Base-by-base conservation (phyloP, 2,888 invertebrate genomes). In the Reticulitermes lucifugus region DNA sequence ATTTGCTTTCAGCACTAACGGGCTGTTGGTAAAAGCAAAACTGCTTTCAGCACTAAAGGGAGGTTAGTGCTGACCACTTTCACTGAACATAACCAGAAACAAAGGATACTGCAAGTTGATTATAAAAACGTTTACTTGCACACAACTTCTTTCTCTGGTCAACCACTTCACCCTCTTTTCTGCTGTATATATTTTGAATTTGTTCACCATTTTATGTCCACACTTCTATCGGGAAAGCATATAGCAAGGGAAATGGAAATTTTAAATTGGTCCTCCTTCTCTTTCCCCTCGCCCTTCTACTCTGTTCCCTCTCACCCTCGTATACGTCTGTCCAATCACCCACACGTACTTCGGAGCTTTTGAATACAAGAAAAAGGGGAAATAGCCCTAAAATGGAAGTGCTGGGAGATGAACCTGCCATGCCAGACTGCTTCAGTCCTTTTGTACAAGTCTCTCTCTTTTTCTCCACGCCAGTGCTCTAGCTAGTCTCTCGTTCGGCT, bases 351-450 rank as follows among this genome's bases (percentile, higher is more conserved):
- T 35, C 18, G 71, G 35, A 71, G 71, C 71, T 71, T 71, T 71
- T 71, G 71, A 71, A 71, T 71, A 35, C 73, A 73, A 41, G 73
- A 41, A 73, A 73, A 73, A 73, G 73, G 73, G 29, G 73, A 73
- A 73, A 73, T 73, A 73, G 22, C 73, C 73, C 73, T 35, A 73
- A 73, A 73, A 73, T 73, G 73, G 73, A 73, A 41, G 73, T 73
- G 18, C 25, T 41, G 35, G 41, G 73, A 73, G 73, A 73, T 73
- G 73, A 73, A 25, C 65, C 65, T 65, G 25, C 25, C 41, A 73
- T 18, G 73, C 35, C 73, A 73, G 73, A 41, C 73, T 73, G 41
- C 73, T 41, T 18, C 41, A 70, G 73, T 21, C 7, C 73, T 73
- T 55, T 73, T 73, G 73, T 35, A 73, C 22, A 21, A 73, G 3